Evolutionary conservation across 2,888 invertebrate species (phyloP), one percentile per base, ranked within the genome.

Genomic region (Cryptophagus acutangulus): DNA sequence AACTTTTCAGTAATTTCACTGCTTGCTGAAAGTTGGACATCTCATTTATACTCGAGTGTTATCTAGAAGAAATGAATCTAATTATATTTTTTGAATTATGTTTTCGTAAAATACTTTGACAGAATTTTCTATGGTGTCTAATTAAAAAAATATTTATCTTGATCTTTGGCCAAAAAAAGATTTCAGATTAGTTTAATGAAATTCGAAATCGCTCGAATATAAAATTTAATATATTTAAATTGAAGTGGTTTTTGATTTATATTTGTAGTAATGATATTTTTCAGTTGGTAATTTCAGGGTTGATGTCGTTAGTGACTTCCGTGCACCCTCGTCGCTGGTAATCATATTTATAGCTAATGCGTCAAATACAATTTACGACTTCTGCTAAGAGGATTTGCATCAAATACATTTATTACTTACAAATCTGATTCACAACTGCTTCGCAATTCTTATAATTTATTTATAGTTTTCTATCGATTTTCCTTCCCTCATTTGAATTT

Each of bases 41-140:
- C 58, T 62, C 61, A 63, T 63, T 63, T 60, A 62, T 63, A 61
- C 56, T 54, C 9, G 31, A 59, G 63, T 59, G 58, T 62, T 63
- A 56, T 49, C 54, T 20, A 43, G 52, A 53, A 54, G 55, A 57
- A 62, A 62, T 63, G 59, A 62, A 61, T 61, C 59, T 59, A 60
- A 62, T 63, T 62, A 61, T 58, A 58, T 54, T 54, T 53, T 40
- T 13, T 26, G 26, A 26, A 26, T 26, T 26, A 26, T 26, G n/a
- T 26, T 26, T 26, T 12, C n/a, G 26, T 26, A 26, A 12, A 20
- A 6, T 20, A 4, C 26, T 26, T n/a, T 26, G 26, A 26, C 26
- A 26, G 26, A n/a, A n/a, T 26, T 26, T 26, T 26, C 3, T 3
- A 12, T 26, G 3, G 26, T 26, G 26, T 26, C 12, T 26, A 26